phyloP scores from a whole-genome alignment of 2,888 invertebrate genomes.

The Oscheius sp. region DNA sequence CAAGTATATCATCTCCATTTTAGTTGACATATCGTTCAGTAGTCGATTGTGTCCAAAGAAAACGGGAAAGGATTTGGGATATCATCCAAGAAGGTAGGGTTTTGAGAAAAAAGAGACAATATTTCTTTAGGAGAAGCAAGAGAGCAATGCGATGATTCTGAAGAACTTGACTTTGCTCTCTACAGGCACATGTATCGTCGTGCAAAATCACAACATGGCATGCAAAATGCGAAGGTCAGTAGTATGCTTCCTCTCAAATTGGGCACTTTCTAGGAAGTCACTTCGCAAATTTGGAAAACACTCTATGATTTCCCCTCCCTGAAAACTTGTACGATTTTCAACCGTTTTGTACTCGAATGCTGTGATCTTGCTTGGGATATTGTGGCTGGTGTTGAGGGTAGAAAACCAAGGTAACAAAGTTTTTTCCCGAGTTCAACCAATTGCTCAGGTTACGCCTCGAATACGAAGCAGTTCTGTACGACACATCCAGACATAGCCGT shows the following conservation, averaged over 20 bases:
- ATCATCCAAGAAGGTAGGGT: conserved; percentile 75
- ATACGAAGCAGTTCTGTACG: conserved; percentile 54
- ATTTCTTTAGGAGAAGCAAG: conserved; percentile 11
- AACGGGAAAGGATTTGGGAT: conserved; percentile 82
- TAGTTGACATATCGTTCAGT: conserved; percentile 84
- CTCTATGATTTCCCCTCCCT: conserved; percentile 92
- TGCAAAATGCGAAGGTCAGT: conserved; percentile 55
- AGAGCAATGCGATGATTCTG: conserved; percentile 39
- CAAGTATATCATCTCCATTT: neutral
- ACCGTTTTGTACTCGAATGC: conserved; percentile 85
- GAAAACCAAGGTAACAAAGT: conserved; percentile 45
- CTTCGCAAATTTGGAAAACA: conserved; percentile 85
- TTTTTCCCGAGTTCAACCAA: neutral
- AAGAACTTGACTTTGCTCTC: conserved; percentile 47
- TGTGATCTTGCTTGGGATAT: conserved; percentile 89
- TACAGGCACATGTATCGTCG: conserved; percentile 48
- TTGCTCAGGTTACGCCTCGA: conserved; percentile 55
- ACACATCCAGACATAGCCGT: conserved; percentile 51
- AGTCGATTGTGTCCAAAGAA: conserved; percentile 81
- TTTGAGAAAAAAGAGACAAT: neutral
- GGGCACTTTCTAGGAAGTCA: conserved; percentile 77
- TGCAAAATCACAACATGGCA: conserved; percentile 56
- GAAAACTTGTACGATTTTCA: conserved; percentile 83
- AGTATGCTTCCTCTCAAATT: too few species aligned
- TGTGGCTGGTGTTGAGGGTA: conserved; percentile 74